Conservation (phyloP, 2,113 vertebrate genomes). For the Pseudolaguvia tuberculata region DNA sequence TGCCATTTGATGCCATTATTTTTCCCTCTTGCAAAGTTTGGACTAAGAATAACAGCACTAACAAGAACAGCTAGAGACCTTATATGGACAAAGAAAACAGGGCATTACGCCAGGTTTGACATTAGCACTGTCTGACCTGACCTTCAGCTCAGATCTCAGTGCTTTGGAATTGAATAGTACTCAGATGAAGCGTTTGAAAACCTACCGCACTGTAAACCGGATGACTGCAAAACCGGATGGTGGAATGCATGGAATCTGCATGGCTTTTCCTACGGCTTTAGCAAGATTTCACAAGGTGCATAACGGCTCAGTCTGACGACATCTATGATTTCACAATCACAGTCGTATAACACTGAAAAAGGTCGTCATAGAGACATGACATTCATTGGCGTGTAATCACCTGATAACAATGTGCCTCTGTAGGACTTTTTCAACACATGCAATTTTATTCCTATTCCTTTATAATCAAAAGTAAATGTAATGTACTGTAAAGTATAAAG, state of each 20-base stretch:
- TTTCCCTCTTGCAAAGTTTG: background rate
- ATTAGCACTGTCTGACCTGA: constrained; percentile 18
- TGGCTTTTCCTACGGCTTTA: constrained; percentile 51
- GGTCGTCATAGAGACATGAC: constrained; percentile 36
- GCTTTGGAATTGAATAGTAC: constrained; percentile 45
- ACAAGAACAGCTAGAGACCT: constrained; percentile 30
- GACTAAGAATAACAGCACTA: constrained; percentile 49
- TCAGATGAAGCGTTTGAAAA: constrained; percentile 4
- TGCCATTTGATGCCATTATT: constrained; percentile 40
- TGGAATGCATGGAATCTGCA: constrained; percentile 62
- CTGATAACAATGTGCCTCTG: background rate
- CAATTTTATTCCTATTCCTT: background rate
- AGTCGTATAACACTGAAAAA: constrained; percentile 24
- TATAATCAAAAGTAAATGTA: too few relatives aligned
- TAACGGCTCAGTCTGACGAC: constrained; percentile 26
- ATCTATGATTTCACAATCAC: constrained; percentile 47
- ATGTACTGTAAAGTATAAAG: too few relatives aligned
- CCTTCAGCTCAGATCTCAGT: constrained; percentile 43
- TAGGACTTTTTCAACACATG: background rate
- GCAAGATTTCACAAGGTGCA: constrained; percentile 56
- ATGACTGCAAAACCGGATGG: constrained; percentile 32
- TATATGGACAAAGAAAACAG: constrained; percentile 39
- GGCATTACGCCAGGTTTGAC: constrained; percentile 28
- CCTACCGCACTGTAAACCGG: background rate
- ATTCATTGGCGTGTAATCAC: constrained; percentile 32